Percentiles rank a stretch among this genome's conserved stretches.
Conservation (phyloP, 2,113 vertebrate species). For the Rhea americana region DNA sequence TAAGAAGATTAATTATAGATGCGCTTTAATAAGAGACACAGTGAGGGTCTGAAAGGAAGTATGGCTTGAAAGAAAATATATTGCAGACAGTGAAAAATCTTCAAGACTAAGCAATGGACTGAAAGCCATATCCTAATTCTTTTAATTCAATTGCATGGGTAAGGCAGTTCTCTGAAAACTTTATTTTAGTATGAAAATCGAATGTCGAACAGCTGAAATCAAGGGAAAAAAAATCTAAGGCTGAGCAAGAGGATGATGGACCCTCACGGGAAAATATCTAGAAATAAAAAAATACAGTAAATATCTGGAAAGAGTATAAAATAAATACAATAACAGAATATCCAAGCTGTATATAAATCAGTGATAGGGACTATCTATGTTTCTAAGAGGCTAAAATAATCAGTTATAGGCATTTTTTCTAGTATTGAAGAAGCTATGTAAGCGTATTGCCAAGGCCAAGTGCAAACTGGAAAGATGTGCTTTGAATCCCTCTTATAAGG, state of each 20-base stretch:
- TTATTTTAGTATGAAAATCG: not conserved
- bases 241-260: not conserved
- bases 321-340: not conserved
- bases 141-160: not conserved
- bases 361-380: fast-evolving
- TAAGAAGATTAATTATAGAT: not conserved
- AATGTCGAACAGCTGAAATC: not conserved
- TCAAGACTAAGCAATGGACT: not conserved
- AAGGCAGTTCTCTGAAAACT: not conserved
- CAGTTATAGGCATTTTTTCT: not conserved
- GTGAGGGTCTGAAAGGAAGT: not conserved
- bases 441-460: not conserved
- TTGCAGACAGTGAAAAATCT: slow-evolving; percentile 1
- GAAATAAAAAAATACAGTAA: not conserved
- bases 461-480: not conserved
- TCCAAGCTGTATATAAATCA: not conserved
- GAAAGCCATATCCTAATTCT: not conserved
- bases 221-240: not conserved
- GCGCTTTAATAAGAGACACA: not conserved
- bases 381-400: not conserved
- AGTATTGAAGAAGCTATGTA: not conserved
- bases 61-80: not conserved
- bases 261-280: not conserved
- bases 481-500: not conserved
- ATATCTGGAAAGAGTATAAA: not conserved